These are phyloP conservation scores for Pipistrellus pipistrellus DNA, from an alignment of 2,797 vertebrate species.

Conservation along the genomic window DNA sequence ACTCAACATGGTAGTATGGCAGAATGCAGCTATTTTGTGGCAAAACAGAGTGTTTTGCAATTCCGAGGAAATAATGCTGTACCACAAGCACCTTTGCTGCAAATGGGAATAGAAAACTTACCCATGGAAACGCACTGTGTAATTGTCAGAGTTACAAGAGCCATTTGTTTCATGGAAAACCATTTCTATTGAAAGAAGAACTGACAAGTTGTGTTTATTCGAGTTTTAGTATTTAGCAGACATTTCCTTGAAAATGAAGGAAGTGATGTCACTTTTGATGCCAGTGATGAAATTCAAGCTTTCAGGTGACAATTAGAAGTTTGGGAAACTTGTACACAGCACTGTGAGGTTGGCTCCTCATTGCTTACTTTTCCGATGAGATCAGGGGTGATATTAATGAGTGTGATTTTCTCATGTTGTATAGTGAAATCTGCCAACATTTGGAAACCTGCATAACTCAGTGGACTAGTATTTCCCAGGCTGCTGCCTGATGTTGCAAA, in stretches of 20 bases:
- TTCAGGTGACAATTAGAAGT: constrained; percentile 34
- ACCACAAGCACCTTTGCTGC: background rate
- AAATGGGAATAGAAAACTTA: background rate
- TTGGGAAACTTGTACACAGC: constrained; percentile 11
- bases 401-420: background rate
- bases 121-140: background rate
- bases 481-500: background rate
- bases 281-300: constrained; percentile 44
- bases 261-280: background rate
- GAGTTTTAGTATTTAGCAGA: background rate
- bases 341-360: constrained; percentile 28
- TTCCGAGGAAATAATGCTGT: background rate
- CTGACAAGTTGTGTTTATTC: background rate
- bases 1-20: background rate
- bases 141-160: background rate
- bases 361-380: background rate
- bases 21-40: background rate
- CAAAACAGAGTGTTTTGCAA: background rate
- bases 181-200: background rate
- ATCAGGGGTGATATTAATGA: background rate
- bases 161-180: background rate
- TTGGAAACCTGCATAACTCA: background rate
- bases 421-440: constrained; percentile 19
- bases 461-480: constrained; percentile 10
- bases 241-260: constrained; percentile 51